Percentiles rank a stretch among this genome's conserved stretches.
Conservation (phyloP, 2,888 invertebrate species). For the Elysia crispata region DNA sequence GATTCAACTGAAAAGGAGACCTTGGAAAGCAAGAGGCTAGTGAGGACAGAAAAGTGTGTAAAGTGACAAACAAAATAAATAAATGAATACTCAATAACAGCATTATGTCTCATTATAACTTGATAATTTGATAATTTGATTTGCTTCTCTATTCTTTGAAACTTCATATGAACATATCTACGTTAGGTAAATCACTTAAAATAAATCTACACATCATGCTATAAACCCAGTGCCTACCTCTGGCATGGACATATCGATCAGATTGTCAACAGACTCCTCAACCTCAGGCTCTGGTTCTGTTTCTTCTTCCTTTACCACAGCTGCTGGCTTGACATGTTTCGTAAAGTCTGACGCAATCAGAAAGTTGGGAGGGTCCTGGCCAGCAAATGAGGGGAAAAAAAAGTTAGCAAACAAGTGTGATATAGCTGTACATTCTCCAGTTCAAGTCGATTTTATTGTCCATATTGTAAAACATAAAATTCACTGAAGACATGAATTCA, state of each 20-base stretch:
- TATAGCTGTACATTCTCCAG: too few relatives aligned
- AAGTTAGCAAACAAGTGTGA: too few relatives aligned
- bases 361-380: constrained; percentile 91
- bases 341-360: constrained; percentile 93
- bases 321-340: constrained; percentile 95
- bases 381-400: too few relatives aligned
- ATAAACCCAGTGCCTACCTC: constrained; percentile 40
- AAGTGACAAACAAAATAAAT: neutral
- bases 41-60: neutral
- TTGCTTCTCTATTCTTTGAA: neutral
- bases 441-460: too few relatives aligned
- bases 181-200: neutral
- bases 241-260: constrained; percentile 74
- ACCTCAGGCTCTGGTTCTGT: constrained; percentile 70
- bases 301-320: constrained; percentile 82
- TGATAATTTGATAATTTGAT: neutral
- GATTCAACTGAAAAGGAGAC: too few relatives aligned
- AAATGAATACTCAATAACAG: neutral
- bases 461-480: too few relatives aligned
- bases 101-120: neutral
- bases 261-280: constrained; percentile 79
- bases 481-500: too few relatives aligned
- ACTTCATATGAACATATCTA: neutral
- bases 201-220: neutral
- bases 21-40: too few relatives aligned